Conservation (phyloP, 1,140 invertebrate genomes). For the Nasonia vitripennis region DNA sequence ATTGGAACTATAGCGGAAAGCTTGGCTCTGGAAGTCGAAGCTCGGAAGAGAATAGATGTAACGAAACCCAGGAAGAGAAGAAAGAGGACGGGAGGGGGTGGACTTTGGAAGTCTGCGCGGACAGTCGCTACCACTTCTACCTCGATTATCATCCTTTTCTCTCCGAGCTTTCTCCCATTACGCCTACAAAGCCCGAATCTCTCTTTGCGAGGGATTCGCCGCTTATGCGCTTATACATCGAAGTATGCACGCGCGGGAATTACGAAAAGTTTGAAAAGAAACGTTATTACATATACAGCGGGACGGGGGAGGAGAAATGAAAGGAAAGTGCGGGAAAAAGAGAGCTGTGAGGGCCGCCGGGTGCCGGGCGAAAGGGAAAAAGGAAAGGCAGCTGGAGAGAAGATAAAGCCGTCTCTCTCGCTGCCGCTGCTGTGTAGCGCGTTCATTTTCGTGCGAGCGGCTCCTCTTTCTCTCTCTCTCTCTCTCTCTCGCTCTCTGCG, state of each 20-base stretch:
- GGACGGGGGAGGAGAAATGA: slow-evolving; percentile 41
- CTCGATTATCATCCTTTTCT: not conserved
- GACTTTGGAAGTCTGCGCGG: not conserved
- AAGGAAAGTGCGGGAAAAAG: slow-evolving; percentile 41
- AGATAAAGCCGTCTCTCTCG: slow-evolving; percentile 47
- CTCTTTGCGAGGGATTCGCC: not conserved
- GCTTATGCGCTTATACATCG: not conserved
- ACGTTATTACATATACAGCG: slow-evolving; percentile 10
- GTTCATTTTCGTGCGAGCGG: slow-evolving; percentile 43
- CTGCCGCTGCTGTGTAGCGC: slow-evolving; percentile 31
- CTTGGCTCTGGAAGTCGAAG: slow-evolving; percentile 46
- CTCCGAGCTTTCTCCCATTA: not conserved
- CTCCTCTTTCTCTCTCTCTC: no score
- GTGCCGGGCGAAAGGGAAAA: slow-evolving; percentile 47
- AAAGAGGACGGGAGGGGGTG: slow-evolving; percentile 63
- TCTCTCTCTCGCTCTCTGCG: not conserved
- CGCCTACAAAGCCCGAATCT: not conserved
- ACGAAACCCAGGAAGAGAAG: slow-evolving; percentile 67
- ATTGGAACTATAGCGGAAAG: slow-evolving; percentile 60
- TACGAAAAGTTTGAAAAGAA: slow-evolving; percentile 36
- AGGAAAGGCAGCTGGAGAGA: slow-evolving; percentile 36
- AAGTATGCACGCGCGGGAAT: not conserved
- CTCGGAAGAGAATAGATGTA: slow-evolving; percentile 59
- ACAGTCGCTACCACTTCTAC: not conserved
- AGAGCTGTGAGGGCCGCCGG: slow-evolving; percentile 44